These are phyloP conservation scores for Lathamus discolor DNA, from an alignment of 2,113 vertebrate species.

Conservation along the genomic window DNA sequence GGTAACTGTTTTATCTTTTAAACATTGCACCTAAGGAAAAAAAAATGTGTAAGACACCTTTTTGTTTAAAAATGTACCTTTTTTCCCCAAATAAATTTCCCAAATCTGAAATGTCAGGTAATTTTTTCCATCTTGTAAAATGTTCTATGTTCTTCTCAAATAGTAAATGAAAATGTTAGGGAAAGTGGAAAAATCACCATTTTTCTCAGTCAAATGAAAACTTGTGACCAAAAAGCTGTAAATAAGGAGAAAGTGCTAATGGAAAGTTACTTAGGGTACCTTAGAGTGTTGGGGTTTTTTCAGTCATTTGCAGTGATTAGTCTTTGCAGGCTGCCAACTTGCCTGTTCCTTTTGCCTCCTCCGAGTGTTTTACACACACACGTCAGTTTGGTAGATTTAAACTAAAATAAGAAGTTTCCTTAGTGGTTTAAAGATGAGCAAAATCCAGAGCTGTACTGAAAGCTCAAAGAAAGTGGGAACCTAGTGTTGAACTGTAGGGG, in stretches of 20 bases:
- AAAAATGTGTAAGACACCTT: neutral
- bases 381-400: neutral
- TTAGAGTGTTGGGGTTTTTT: fast-evolving
- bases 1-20: neutral
- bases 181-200: neutral
- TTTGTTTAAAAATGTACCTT: neutral
- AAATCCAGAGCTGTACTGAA: fast-evolving
- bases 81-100: neutral
- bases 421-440: neutral
- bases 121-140: neutral
- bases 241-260: neutral
- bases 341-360: neutral
- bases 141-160: neutral
- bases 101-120: neutral
- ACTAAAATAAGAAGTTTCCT: neutral
- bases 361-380: neutral
- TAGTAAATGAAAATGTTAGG: neutral
- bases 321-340: neutral
- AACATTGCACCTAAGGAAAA: neutral
- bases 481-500: conserved; percentile 58
- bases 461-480: neutral
- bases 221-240: neutral
- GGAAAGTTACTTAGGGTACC: neutral
- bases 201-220: neutral
- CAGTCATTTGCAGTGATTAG: neutral